Conservation (phyloP, 2,113 vertebrate genomes). For the Lampris megalopsis region DNA sequence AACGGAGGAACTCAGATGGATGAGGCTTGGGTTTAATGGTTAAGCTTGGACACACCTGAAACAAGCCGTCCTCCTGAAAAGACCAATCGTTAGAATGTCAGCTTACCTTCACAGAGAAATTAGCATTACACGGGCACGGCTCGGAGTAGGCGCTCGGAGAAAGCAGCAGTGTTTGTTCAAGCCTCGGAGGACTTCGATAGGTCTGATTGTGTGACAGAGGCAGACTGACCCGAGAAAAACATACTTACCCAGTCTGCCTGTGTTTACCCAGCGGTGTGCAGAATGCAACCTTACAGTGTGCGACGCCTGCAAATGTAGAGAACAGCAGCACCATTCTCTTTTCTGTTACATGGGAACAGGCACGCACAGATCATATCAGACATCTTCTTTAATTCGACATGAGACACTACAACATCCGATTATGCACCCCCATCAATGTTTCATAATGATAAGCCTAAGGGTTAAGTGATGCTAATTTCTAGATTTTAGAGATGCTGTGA, state of each 20-base stretch:
- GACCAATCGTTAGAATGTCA: background rate
- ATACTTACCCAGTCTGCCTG: background rate
- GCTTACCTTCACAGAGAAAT: background rate
- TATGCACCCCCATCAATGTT: no score
- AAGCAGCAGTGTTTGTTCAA: slow-evolving; percentile 61
- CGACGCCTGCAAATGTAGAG: background rate
- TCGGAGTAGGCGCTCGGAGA: slow-evolving; percentile 29
- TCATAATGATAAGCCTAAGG: no score
- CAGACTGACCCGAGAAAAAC: slow-evolving; percentile 10
- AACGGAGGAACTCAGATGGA: slow-evolving; percentile 18
- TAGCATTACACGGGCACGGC: slow-evolving; percentile 30
- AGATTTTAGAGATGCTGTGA: no score
- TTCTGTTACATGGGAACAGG: no score
- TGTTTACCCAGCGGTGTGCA: slow-evolving; percentile 43
- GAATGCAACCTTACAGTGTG: background rate
- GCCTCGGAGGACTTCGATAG: slow-evolving; percentile 40
- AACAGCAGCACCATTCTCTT: background rate
- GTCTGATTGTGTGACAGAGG: slow-evolving; percentile 27
- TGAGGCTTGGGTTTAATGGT: slow-evolving; percentile 69
- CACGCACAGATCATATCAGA: no score
- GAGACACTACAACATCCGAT: no score
- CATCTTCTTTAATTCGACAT: no score
- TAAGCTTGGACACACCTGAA: slow-evolving; percentile 69
- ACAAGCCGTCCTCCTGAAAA: slow-evolving; percentile 2
- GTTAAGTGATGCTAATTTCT: no score